A percentile compares a stretch with the other conserved stretches of the same genome.
Evolutionary conservation across 1,140 invertebrate genomes (phyloP).

Genomic region (Magallana angulata): DNA sequence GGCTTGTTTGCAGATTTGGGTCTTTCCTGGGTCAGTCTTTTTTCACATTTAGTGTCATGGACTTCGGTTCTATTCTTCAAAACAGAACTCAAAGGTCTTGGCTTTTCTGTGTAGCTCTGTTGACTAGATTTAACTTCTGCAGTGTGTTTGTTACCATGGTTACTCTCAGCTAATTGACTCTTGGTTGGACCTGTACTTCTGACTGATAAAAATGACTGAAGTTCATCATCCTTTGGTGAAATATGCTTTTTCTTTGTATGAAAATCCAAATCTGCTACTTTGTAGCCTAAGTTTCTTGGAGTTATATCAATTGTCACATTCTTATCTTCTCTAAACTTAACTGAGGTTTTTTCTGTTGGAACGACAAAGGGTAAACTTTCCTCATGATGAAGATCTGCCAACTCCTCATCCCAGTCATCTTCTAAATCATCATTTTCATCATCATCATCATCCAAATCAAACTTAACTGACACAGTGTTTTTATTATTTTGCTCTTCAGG

Average conservation of each 20-base stretch:
- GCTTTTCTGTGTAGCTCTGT: not conserved
- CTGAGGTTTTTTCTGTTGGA: slow-evolving; percentile 53
- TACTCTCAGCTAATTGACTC: not conserved
- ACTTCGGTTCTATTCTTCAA: not conserved
- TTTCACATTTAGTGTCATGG: slow-evolving; percentile 40
- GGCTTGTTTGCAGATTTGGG: slow-evolving; percentile 53
- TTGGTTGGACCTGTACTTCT: slow-evolving; percentile 16
- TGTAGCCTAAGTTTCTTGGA: slow-evolving; percentile 66
- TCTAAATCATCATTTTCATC: slow-evolving; percentile 10
- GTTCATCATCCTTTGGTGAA: slow-evolving; percentile 16
- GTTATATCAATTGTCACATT: slow-evolving; percentile 69
- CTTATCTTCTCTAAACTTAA: slow-evolving; percentile 65
- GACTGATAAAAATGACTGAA: slow-evolving; percentile 40
- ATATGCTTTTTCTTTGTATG: not conserved
- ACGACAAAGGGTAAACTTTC: not conserved
- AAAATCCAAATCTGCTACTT: slow-evolving; percentile 57
- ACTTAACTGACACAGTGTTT: slow-evolving; percentile 9
- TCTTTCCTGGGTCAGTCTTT: slow-evolving; percentile 17
- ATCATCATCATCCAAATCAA: not conserved
- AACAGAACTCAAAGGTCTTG: not conserved
- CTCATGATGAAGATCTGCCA: not conserved
- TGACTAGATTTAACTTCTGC: slow-evolving; percentile 6
- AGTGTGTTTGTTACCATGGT: slow-evolving; percentile 26
- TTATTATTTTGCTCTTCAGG: not conserved
- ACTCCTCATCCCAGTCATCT: slow-evolving; percentile 34